A percentile compares a stretch with the other conserved stretches of the same genome.
phyloP scores from a whole-genome alignment of 2,888 invertebrate genomes.

The Germaria angustata region DNA sequence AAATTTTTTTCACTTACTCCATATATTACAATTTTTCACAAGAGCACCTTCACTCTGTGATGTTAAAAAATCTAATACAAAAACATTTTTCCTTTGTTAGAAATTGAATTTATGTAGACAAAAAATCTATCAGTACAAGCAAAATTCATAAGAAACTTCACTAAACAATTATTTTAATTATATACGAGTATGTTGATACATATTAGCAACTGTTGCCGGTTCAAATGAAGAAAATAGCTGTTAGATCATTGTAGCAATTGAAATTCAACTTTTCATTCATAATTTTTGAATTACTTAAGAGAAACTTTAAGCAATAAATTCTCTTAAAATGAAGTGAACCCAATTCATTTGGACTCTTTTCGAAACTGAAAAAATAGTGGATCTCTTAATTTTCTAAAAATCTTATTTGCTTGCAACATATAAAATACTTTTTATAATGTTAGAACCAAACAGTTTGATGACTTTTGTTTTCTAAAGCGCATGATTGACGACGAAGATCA shows the following conservation, averaged over 20 bases:
- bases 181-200: no score
- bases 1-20: no score
- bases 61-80: no score
- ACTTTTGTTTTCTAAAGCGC: constrained; percentile 64
- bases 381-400: constrained; percentile 25
- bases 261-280: constrained; percentile 57
- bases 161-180: no score
- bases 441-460: constrained; percentile 66
- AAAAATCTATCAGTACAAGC: no score
- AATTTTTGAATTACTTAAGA: constrained; percentile 40
- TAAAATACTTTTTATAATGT: constrained; percentile 61
- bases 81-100: no score
- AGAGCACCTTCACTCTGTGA: no score
- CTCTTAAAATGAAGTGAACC: constrained; percentile 42
- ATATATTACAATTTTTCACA: no score
- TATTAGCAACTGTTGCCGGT: constrained; percentile 54
- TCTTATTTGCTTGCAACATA: constrained; percentile 46
- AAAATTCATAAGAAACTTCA: no score
- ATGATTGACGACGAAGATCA: constrained; percentile 57
- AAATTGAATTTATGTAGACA: no score
- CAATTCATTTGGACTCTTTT: constrained; percentile 30
- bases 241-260: neutral
- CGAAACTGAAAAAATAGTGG: neutral
- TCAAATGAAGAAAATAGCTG: constrained; percentile 38
- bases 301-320: neutral